These are phyloP conservation scores for Pachyrhynchus sulphureomaculatus DNA, from an alignment of 1,140 invertebrate species.

Conservation along the genomic window DNA sequence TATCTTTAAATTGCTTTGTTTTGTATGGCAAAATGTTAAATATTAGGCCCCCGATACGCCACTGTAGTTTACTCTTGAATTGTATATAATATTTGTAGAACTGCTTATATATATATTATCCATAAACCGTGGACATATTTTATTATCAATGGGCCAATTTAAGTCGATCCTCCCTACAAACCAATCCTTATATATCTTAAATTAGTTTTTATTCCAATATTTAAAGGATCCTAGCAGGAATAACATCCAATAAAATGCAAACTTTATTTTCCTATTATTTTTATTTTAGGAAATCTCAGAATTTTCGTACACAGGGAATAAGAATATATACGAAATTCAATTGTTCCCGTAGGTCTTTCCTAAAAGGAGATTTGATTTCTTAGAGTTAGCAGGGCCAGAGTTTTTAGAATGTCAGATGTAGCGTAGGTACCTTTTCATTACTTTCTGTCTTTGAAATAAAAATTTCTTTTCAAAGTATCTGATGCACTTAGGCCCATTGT, in stretches of 20 bases:
- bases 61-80: too few relatives aligned
- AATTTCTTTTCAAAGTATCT: constrained; percentile 1
- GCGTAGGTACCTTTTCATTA: constrained; percentile 8
- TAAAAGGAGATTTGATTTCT: constrained; percentile 20
- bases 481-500: background rate
- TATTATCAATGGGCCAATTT: too few relatives aligned
- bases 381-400: constrained; percentile 8
- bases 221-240: constrained; percentile 4
- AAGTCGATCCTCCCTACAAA: too few relatives aligned
- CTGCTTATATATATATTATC: too few relatives aligned
- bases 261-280: constrained; percentile 22
- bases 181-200: too few relatives aligned
- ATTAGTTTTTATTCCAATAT: constrained; percentile 16
- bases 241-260: constrained; percentile 10
- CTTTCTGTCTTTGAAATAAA: background rate
- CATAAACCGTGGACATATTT: too few relatives aligned
- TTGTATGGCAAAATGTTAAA: too few relatives aligned
- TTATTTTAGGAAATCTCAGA: constrained; percentile 26
- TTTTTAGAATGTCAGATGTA: constrained; percentile 17
- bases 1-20: too few relatives aligned
- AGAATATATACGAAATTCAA: constrained; percentile 16
- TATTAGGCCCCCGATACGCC: too few relatives aligned
- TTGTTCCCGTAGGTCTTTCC: constrained; percentile 17
- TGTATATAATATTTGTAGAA: too few relatives aligned
- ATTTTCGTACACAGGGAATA: constrained; percentile 11